phyloP scores from a whole-genome alignment of 1,140 invertebrate species.

The Saccostrea glomerata region DNA sequence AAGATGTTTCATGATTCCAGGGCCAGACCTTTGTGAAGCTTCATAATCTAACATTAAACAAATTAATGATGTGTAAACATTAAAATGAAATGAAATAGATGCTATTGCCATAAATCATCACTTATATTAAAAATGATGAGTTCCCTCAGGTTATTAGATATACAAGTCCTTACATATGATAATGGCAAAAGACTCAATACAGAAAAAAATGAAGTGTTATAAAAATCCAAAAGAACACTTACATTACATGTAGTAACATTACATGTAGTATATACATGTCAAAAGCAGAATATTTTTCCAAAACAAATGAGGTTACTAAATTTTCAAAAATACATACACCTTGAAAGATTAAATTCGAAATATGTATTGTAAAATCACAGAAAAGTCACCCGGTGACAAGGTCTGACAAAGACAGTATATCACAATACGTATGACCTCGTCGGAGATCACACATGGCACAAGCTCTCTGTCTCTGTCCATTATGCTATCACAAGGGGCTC shows the following conservation, averaged over 20 bases:
- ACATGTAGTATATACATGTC: not conserved
- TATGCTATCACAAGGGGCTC: slow-evolving; percentile 94
- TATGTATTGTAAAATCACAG: slow-evolving; percentile 2
- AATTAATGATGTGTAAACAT: no score
- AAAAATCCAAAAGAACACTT: no score
- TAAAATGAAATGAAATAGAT: no score
- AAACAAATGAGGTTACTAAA: not conserved
- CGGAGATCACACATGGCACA: slow-evolving; percentile 7
- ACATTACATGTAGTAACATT: not conserved
- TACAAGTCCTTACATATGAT: no score
- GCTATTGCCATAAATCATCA: no score
- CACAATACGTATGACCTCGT: not conserved
- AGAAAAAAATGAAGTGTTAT: no score
- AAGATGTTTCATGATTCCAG: no score
- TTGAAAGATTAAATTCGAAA: not conserved
- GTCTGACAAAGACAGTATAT: slow-evolving; percentile 8
- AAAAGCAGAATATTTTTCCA: not conserved
- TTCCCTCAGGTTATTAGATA: no score
- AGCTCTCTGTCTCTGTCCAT: not conserved
- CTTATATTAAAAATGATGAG: no score
- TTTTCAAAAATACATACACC: not conserved
- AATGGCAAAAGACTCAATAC: no score
- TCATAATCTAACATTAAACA: no score
- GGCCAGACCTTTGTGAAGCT: no score
- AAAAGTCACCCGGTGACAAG: not conserved